Evolutionary conservation across 2,113 vertebrate species (phyloP).

Genomic region (Melanostigma gelatinosum): DNA sequence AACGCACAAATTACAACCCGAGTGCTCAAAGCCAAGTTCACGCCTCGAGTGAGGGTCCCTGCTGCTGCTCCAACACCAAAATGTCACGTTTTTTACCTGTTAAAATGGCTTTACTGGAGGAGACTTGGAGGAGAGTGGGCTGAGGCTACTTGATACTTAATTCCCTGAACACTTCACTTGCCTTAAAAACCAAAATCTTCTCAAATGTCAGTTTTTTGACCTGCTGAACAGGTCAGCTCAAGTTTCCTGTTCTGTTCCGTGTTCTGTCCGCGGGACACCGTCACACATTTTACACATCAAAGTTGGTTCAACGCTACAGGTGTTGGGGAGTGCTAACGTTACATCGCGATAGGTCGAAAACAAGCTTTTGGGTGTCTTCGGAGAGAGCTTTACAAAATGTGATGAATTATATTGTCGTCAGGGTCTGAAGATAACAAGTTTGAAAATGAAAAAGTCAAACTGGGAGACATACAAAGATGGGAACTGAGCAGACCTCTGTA

Average conservation of each 20-base stretch:
- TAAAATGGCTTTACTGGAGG: not conserved
- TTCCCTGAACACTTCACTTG: not conserved
- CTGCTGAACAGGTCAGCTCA: not conserved
- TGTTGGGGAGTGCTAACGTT: not conserved
- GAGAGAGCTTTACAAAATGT: not conserved
- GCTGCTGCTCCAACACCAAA: constrained; percentile 15
- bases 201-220: not conserved
- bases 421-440: not conserved
- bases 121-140: not conserved
- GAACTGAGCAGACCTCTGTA: too few relatives aligned
- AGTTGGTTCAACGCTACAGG: not conserved
- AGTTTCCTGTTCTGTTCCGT: too few relatives aligned
- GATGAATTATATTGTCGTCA: not conserved
- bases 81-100: not conserved
- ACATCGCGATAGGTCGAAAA: too few relatives aligned
- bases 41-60: constrained; percentile 25
- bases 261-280: too few relatives aligned
- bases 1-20: constrained; percentile 56
- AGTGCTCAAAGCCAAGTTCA: constrained; percentile 55
- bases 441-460: not conserved
- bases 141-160: not conserved
- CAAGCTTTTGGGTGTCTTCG: not conserved
- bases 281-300: too few relatives aligned
- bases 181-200: not conserved
- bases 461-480: too few relatives aligned